phyloP scores from a whole-genome alignment of 2,113 vertebrate genomes.

The Nycticryphes semicollaris region DNA sequence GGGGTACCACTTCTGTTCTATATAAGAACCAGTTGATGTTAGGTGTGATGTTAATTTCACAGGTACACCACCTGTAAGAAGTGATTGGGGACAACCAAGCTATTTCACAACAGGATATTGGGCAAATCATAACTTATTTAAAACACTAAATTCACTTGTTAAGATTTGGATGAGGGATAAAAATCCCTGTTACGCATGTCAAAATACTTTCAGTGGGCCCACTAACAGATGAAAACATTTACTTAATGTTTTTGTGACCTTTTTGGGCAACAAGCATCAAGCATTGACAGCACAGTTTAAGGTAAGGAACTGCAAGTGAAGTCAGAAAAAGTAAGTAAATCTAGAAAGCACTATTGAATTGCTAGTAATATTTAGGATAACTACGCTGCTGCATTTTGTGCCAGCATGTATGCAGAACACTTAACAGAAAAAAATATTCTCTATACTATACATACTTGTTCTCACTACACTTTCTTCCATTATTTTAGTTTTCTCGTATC shows the following conservation, averaged over 20 bases:
- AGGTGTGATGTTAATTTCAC: neutral
- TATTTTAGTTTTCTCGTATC: neutral
- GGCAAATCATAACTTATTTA: neutral
- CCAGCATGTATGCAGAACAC: neutral
- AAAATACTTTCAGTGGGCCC: neutral
- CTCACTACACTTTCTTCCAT: neutral
- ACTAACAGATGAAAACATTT: neutral
- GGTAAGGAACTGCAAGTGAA: neutral
- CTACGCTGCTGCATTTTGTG: neutral
- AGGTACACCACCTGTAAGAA: neutral
- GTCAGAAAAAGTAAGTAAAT: neutral
- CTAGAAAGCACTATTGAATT: neutral
- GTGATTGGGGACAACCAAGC: fast-evolving
- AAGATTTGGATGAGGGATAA: neutral
- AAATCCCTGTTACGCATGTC: neutral
- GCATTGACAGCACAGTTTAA: neutral
- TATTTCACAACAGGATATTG: neutral
- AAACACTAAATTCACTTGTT: neutral
- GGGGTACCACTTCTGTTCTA: neutral
- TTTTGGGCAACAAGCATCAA: neutral
- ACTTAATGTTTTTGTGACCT: neutral
- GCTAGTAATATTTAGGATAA: neutral
- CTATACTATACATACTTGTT: neutral
- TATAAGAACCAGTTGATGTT: neutral
- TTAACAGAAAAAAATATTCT: neutral